Evolutionary conservation across 2,797 vertebrate genomes (phyloP).

Genomic region (Aulostomus chinensis): DNA sequence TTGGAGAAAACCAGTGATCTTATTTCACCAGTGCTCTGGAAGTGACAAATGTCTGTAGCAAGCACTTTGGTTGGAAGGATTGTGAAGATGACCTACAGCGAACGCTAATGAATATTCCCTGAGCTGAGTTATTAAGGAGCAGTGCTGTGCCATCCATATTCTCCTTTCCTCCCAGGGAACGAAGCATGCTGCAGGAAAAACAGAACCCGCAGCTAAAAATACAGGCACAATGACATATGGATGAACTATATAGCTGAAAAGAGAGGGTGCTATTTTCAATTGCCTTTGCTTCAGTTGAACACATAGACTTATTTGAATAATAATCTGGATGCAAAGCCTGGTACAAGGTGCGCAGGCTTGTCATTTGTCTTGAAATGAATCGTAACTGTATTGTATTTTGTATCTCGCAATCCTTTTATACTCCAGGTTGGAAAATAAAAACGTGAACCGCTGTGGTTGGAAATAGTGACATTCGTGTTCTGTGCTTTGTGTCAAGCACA

Average conservation of each 20-base stretch:
- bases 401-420: too few species aligned
- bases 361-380: too few species aligned
- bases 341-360: too few species aligned
- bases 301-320: rapidly evolving
- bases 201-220: neutral
- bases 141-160: neutral
- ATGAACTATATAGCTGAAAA: neutral
- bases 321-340: too few species aligned
- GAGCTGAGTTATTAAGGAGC: constrained; percentile 4
- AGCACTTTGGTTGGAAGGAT: neutral
- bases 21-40: neutral
- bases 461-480: too few species aligned
- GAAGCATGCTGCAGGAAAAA: neutral
- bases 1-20: neutral
- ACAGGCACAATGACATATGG: neutral
- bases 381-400: too few species aligned
- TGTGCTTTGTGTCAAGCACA: too few species aligned
- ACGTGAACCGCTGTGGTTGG: too few species aligned
- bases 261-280: neutral
- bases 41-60: neutral
- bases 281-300: neutral
- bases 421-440: too few species aligned
- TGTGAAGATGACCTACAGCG: neutral
- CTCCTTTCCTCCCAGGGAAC: neutral
- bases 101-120: constrained; percentile 4